Evolutionary conservation across 53 echinoderm and acorn worm species (phyloP), one percentile per base, ranked within the genome.

Genomic region (Echinometra lucunter): DNA sequence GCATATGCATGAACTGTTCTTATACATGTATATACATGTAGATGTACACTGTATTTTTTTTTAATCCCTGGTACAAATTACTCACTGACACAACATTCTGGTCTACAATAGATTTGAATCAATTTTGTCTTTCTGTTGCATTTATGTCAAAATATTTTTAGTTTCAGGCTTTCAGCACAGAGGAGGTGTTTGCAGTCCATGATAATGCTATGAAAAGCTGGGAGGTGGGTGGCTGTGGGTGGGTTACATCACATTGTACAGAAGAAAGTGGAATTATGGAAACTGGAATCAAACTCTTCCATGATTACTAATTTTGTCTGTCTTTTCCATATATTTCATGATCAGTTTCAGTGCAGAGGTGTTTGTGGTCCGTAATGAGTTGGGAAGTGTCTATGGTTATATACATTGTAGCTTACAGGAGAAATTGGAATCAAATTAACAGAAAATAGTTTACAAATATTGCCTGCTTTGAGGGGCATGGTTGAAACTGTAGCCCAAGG

Each of bases 341-440:
- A 58, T 17, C 67, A 98, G 99, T 82, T 98, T 98, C 81, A 92
- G 96, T 87, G 96, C 96, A 85, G 99, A 97, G 97, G 98, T 98
- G 89, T 98, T 98, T 91, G 95, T 95, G n/a, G 98, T 97, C 23
- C 97, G 96, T 92, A 97, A 97, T 92, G 97, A 97, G 91, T 69
- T 97, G n/a, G 97, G 96, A 92, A 96, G 95, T 66, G 66, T n/a
- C 15, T 66, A 1, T 66, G 66, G 66, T n/a, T n/a, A 45, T 4
- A 18, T 21, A 63, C 3, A 63, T 63, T 5, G 28, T 10, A 66
- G 66, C 40, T 12, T 8, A 78, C 37, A 78, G 37, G 78, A 38
- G 40, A 78, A 78, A 78, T 38, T 9, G 78, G 70, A 1, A 58
- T 58, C 34, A 60, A 60, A 56, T 56, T 56, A n/a, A n/a, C n/a